Evolutionary conservation across 2,797 vertebrate genomes (phyloP), one percentile per base, ranked within the genome.

Genomic region (Ctenopoma multispine): DNA sequence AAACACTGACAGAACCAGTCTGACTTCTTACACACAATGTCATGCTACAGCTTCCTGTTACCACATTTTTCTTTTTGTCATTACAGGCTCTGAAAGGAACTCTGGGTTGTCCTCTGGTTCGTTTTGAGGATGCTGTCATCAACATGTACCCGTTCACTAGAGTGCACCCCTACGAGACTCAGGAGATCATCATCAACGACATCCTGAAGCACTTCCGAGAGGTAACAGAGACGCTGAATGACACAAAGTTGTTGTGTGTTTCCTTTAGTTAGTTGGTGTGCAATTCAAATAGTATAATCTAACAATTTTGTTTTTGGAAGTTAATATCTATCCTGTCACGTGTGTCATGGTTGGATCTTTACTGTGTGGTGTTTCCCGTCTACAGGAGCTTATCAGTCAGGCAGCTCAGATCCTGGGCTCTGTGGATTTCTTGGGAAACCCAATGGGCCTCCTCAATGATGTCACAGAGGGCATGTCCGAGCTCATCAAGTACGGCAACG

Each of bases 401-500:
- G 97, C 97, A 1, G 97, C 97, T 77, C 96, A 97, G 90, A 98
- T 99, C 85, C 90, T 99, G 12, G 98, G 97, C 41, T 99, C 98
- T 0, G 98, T 99, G 81, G 97, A 99, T 90, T 99, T 99, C 86
- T 94, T 99, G 57, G 98, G 98, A 55, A 99, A 98, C 87, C 98
- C 98, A 13, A 96, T 99, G 96, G 98, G 98, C 7, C 95, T 99
- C 0, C 64, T 98, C 63, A 99, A 96, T 14, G 98, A 99, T 14
- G 95, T 99, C 71, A 96, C 95, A 0, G 97, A 99, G 93, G 98
- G 98, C 1, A 81, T 99, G 59, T 95, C 95, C 2, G 97, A 97
- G 69, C 96, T 99, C 79, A 96, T 99, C 78, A 98, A 96, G 79
- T 97, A 99, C 0, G 98, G 98, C 80, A 99, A 99, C 0, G 97